These are phyloP conservation scores for Lapara coniferarum DNA, from an alignment of 2,888 invertebrate species.

Conservation along the genomic window DNA sequence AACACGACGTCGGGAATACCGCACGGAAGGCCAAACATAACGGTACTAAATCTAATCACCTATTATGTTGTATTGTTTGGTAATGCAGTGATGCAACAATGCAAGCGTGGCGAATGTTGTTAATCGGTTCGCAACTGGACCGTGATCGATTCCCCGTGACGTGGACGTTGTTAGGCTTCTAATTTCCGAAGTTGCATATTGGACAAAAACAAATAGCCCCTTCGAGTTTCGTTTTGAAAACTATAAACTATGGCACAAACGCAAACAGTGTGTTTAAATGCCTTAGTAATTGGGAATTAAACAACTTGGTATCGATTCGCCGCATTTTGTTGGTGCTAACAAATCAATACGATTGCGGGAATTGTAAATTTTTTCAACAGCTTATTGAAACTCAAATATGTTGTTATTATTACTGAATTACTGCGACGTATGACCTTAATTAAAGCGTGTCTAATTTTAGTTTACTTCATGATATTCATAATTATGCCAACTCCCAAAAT, in stretches of 20 bases:
- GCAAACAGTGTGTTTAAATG: not conserved
- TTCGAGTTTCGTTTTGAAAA: not conserved
- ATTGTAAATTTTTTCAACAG: not conserved
- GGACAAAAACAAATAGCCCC: not conserved
- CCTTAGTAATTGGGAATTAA: not conserved
- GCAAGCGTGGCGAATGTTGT: slow-evolving; percentile 25
- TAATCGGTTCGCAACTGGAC: slow-evolving; percentile 8
- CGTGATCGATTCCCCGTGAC: slow-evolving; percentile 12
- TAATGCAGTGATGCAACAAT: slow-evolving; percentile 5
- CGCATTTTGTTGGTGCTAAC: not conserved
- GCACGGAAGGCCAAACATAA: slow-evolving; percentile 10
- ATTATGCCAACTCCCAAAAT: no score
- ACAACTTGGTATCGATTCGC: not conserved
- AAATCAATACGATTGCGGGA: slow-evolving; percentile 12
- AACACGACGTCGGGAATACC: slow-evolving; percentile 40
- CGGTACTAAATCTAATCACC: slow-evolving; percentile 25
- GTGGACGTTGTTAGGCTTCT: not conserved
- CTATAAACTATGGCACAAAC: not conserved
- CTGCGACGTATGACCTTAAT: not conserved
- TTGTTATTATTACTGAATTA: not conserved
- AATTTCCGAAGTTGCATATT: slow-evolving; percentile 7
- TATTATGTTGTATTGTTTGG: slow-evolving; percentile 1
- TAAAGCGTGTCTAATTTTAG: not conserved
- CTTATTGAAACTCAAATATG: not conserved
- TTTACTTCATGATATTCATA: no score